Conservation (phyloP, 2,797 vertebrate genomes). For the Poecilia wingei region DNA sequence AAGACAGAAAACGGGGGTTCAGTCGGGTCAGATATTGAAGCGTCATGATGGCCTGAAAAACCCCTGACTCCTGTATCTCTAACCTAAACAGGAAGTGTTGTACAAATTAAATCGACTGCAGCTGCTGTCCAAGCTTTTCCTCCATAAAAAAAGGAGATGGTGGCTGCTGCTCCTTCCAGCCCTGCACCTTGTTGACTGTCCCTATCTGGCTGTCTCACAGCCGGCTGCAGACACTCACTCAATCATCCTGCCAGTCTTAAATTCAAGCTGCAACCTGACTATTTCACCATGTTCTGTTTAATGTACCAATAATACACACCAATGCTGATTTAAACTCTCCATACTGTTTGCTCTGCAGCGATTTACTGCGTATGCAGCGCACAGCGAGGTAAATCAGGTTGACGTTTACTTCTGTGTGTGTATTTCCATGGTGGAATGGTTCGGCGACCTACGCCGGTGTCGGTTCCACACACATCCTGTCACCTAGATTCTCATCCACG, state of each 20-base stretch:
- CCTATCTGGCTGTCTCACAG: not conserved
- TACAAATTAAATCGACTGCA: not conserved
- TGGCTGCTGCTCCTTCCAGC: not conserved
- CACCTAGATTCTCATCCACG: not conserved
- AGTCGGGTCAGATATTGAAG: not conserved
- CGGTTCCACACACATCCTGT: constrained; percentile 8
- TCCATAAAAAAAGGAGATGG: not conserved
- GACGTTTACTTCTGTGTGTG: constrained; percentile 12
- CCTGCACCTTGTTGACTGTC: not conserved
- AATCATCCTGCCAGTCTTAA: not conserved
- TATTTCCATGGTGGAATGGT: constrained; percentile 11
- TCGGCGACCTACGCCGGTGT: constrained; percentile 5
- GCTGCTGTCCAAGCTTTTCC: not conserved
- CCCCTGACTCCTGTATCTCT: not conserved
- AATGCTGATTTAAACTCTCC: not conserved
- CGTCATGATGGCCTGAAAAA: not conserved
- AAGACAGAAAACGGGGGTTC: not conserved
- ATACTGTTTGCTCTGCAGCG: constrained; percentile 19
- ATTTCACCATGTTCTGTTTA: constrained; percentile 1
- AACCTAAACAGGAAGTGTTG: constrained; percentile 1
- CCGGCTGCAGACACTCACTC: not conserved
- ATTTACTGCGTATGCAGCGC: constrained; percentile 13
- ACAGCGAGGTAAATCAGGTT: constrained; percentile 1
- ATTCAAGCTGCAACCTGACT: not conserved
- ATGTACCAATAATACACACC: not conserved